Evolutionary conservation across 2,113 vertebrate genomes (phyloP).

Genomic region (Oxygymnocypris stewartii): DNA sequence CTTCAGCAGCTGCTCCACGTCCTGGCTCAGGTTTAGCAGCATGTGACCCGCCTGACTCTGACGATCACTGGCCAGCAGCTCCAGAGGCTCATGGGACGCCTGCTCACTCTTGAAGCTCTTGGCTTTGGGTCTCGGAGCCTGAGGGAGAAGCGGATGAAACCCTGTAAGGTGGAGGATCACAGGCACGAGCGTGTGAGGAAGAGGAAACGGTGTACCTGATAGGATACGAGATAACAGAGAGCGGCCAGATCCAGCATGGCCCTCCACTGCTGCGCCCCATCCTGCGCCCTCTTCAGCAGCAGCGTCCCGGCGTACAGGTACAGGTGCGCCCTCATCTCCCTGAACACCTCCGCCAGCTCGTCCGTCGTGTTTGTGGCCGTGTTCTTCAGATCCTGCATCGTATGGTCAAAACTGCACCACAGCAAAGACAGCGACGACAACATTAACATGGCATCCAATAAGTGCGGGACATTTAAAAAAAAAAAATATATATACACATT

Average conservation of each 20-base stretch:
- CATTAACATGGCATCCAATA: background rate
- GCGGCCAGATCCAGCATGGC: slow-evolving; percentile 81
- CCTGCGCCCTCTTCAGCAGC: slow-evolving; percentile 88
- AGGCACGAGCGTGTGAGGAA: background rate
- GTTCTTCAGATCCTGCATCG: slow-evolving; percentile 80
- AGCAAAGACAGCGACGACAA: slow-evolving; percentile 31
- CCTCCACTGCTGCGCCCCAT: slow-evolving; percentile 84
- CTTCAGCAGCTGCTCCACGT: slow-evolving; percentile 81
- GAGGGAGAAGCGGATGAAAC: background rate
- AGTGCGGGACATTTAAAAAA: background rate
- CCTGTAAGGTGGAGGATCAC: background rate
- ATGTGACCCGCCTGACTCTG: slow-evolving; percentile 96
- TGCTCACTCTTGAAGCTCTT: slow-evolving; percentile 86
- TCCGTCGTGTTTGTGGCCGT: slow-evolving; percentile 70
- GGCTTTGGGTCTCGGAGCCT: slow-evolving; percentile 88
- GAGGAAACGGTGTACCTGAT: slow-evolving; percentile 74
- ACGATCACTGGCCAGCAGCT: slow-evolving; percentile 86
- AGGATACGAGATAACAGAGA: slow-evolving; percentile 89
- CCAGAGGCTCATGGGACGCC: slow-evolving; percentile 76
- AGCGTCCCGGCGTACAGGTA: slow-evolving; percentile 89
- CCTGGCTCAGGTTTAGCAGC: slow-evolving; percentile 86
- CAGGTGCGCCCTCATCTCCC: slow-evolving; percentile 89
- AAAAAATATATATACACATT: too few species aligned
- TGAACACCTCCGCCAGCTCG: slow-evolving; percentile 81
- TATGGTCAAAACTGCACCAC: slow-evolving; percentile 82